phyloP scores from a whole-genome alignment of 2,113 vertebrate genomes.

The Dicaeum eximium region DNA sequence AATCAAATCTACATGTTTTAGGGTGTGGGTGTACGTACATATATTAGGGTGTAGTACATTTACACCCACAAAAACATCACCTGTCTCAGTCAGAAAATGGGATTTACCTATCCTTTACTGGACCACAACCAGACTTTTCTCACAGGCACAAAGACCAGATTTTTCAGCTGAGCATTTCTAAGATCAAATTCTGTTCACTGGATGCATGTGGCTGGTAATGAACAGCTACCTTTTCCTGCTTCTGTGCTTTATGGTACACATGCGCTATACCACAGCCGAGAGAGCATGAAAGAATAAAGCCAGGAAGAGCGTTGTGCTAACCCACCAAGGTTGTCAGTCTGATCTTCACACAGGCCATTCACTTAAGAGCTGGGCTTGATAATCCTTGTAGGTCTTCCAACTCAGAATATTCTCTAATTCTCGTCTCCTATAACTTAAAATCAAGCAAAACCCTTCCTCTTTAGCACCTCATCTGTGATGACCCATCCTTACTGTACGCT shows the following conservation, averaged over 20 bases:
- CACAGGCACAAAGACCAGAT: not conserved
- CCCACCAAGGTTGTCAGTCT: not conserved
- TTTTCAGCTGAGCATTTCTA: not conserved
- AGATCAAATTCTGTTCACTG: not conserved
- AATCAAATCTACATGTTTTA: not conserved
- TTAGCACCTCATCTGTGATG: not conserved
- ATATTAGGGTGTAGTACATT: not conserved
- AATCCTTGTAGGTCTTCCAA: not conserved
- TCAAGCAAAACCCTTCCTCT: not conserved
- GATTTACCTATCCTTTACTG: not conserved
- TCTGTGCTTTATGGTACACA: not conserved
- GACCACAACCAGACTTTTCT: not conserved
- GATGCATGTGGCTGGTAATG: not conserved
- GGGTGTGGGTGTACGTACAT: not conserved
- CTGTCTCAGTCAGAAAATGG: not conserved
- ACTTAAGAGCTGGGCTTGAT: not conserved
- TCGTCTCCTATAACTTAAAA: not conserved
- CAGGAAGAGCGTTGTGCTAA: not conserved
- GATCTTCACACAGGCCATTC: not conserved
- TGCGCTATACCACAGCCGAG: not conserved
- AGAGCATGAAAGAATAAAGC: not conserved
- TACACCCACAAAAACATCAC: not conserved
- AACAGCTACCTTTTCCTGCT: not conserved
- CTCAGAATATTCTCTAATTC: not conserved
- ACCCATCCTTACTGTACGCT: not conserved